Percentiles rank a stretch among this genome's conserved stretches.
These are phyloP conservation scores for Subacronicta megacephala DNA, from an alignment of 2,888 invertebrate species.

Conservation along the genomic window DNA sequence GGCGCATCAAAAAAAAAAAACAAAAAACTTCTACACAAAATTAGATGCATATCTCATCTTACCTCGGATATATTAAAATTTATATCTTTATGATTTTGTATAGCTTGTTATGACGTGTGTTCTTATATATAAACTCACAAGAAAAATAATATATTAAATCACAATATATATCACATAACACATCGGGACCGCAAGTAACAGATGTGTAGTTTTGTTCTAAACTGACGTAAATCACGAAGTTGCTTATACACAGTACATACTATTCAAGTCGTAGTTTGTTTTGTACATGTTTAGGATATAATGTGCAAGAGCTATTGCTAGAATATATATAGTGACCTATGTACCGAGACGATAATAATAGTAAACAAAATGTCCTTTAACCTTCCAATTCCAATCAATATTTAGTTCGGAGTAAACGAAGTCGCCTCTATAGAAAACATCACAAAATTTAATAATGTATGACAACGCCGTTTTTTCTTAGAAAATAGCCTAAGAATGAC, in stretches of 20 bases:
- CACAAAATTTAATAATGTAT: constrained; percentile 36
- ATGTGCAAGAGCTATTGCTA: no score
- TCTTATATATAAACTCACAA: constrained; percentile 43
- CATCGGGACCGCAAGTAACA: constrained; percentile 44
- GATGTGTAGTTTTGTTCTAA: constrained; percentile 33
- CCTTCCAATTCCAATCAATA: constrained; percentile 36
- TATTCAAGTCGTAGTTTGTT: not conserved
- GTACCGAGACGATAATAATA: not conserved
- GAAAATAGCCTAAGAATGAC: constrained; percentile 39
- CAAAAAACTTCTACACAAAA: no score
- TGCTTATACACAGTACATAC: not conserved
- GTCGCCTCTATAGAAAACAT: constrained; percentile 16
- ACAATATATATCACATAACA: constrained; percentile 41
- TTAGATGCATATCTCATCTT: no score
- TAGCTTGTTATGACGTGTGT: no score
- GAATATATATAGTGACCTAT: no score
- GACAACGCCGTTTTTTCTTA: constrained; percentile 40
- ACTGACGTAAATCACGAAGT: constrained; percentile 43
- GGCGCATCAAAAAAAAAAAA: no score
- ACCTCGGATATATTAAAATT: no score
- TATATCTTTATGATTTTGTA: no score
- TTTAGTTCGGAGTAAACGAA: constrained; percentile 5
- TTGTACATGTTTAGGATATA: not conserved
- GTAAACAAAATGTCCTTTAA: constrained; percentile 22
- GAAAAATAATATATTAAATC: constrained; percentile 48